Conservation (phyloP, 2,113 vertebrate species). For the Trematomus loennbergii region DNA sequence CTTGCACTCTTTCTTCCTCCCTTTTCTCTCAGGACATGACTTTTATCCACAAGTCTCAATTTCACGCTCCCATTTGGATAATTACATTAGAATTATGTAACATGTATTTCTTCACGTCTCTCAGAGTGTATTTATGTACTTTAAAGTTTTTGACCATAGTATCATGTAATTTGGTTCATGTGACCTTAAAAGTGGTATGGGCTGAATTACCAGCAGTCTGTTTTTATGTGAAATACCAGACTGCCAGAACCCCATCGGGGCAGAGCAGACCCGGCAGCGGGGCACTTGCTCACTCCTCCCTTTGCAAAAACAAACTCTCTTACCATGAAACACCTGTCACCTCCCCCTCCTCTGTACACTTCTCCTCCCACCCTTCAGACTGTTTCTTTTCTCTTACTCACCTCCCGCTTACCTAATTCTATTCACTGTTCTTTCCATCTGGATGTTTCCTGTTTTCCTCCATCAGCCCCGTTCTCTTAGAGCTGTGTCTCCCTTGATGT, state of each 20-base stretch:
- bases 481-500: conserved; percentile 12
- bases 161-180: conserved; percentile 47
- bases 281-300: conserved; percentile 67
- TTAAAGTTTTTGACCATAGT: conserved; percentile 35
- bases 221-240: conserved; percentile 68
- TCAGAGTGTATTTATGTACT: conserved; percentile 33
- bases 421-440: conserved; percentile 30
- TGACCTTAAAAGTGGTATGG: conserved; percentile 53
- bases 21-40: conserved; percentile 34
- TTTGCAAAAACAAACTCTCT: conserved; percentile 75
- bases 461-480: conserved; percentile 22
- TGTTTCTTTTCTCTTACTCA: conserved; percentile 19
- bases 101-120: conserved; percentile 37
- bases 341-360: neutral
- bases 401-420: conserved; percentile 6
- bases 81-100: conserved; percentile 55
- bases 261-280: conserved; percentile 46
- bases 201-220: conserved; percentile 42
- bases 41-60: conserved; percentile 32
- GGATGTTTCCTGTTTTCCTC: conserved; percentile 41
- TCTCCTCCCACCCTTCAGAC: neutral
- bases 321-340: conserved; percentile 68
- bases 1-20: conserved; percentile 36
- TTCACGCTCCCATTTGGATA: conserved; percentile 54
- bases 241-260: conserved; percentile 40